phyloP scores from a whole-genome alignment of 2,113 vertebrate species.

The Lampris megalopsis region DNA sequence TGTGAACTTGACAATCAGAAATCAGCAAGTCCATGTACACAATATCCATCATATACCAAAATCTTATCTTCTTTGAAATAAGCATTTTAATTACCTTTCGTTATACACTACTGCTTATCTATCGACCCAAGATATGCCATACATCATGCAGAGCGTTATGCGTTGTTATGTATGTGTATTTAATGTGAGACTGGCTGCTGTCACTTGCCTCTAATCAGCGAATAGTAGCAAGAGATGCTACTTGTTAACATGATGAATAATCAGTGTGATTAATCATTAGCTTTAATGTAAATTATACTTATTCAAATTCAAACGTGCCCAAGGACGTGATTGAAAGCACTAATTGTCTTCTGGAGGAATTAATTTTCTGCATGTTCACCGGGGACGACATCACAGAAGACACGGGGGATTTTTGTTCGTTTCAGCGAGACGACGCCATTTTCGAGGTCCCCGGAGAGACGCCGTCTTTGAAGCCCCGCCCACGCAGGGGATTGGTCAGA shows the following conservation, averaged over 20 bases:
- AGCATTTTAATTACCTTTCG: too few relatives aligned
- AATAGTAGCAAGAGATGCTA: background rate
- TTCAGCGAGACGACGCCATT: slow-evolving; percentile 30
- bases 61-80: too few relatives aligned
- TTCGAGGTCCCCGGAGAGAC: slow-evolving; percentile 43
- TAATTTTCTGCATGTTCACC: slow-evolving; percentile 41
- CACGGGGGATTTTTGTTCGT: slow-evolving; percentile 32
- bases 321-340: slow-evolving; percentile 55
- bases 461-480: slow-evolving; percentile 65
- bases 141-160: background rate
- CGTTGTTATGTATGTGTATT: background rate
- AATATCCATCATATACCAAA: too few relatives aligned
- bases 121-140: background rate
- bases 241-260: slow-evolving; percentile 32
- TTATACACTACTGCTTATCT: too few relatives aligned
- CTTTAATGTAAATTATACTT: slow-evolving; percentile 42
- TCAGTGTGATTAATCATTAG: slow-evolving; percentile 51
- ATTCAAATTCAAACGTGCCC: slow-evolving; percentile 47
- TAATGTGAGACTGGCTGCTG: background rate
- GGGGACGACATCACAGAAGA: slow-evolving; percentile 52
- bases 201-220: background rate
- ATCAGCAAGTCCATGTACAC: too few relatives aligned
- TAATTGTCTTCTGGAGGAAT: slow-evolving; percentile 68
- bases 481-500: slow-evolving; percentile 36
- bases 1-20: too few relatives aligned